Evolutionary conservation across 92 coral and sea anemone genomes (phyloP).

Genomic region (Phenganax marumi): DNA sequence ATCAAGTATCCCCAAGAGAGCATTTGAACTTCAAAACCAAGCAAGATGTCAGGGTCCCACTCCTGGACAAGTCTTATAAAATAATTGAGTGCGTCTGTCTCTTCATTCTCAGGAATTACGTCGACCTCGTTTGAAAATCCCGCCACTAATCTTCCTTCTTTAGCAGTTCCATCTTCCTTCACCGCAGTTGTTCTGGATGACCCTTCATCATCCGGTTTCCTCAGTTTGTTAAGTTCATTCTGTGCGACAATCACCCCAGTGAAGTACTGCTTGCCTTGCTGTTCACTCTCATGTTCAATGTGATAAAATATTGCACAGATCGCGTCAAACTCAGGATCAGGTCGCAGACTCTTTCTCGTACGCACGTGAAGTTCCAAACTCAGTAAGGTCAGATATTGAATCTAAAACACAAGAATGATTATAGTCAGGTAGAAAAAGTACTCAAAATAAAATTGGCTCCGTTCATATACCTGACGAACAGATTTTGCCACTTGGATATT

Average conservation of each 20-base stretch:
- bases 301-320: conserved; percentile 91
- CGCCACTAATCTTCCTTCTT: background rate
- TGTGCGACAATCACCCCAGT: conserved; percentile 86
- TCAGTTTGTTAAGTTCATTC: conserved; percentile 60
- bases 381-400: conserved; percentile 80
- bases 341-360: conserved; percentile 73
- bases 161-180: background rate
- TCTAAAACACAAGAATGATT: conserved; percentile 45
- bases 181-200: conserved; percentile 27
- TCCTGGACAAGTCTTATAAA: conserved; percentile 62
- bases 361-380: conserved; percentile 89
- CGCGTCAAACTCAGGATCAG: conserved; percentile 95
- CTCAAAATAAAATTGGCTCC: background rate
- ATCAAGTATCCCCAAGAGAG: conserved; percentile 92
- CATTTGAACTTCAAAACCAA: conserved; percentile 94
- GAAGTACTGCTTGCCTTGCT: conserved; percentile 51
- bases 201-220: conserved; percentile 22
- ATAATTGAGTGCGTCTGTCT: conserved; percentile 69
- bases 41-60: conserved; percentile 94
- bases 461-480: conserved; percentile 69
- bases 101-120: conserved; percentile 65
- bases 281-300: conserved; percentile 68
- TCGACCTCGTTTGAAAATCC: conserved; percentile 36
- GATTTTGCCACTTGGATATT: conserved; percentile 81
- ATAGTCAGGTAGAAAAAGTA: background rate